These are phyloP conservation scores for Parthenolecanium corni DNA, from an alignment of 2,888 invertebrate species.

Conservation along the genomic window DNA sequence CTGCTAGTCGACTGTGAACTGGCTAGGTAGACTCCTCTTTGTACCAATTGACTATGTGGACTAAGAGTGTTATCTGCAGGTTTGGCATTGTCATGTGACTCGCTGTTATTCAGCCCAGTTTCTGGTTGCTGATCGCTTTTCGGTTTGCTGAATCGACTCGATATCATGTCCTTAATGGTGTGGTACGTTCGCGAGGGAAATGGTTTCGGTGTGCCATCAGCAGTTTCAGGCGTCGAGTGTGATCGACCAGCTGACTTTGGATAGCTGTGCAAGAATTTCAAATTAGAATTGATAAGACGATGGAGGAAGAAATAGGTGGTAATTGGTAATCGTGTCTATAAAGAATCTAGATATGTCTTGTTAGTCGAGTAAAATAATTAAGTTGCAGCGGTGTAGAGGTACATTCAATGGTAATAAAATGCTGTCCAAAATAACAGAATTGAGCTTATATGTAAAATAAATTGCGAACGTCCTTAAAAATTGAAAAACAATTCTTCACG, in stretches of 20 bases:
- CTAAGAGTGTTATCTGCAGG: slow-evolving; percentile 32
- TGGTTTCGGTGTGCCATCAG: slow-evolving; percentile 43
- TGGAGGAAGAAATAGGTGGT: too few relatives aligned
- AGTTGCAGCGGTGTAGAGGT: too few relatives aligned
- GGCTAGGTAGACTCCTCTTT: slow-evolving; percentile 35
- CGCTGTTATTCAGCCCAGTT: slow-evolving; percentile 29
- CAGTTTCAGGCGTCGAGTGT: slow-evolving; percentile 48
- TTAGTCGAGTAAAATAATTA: too few relatives aligned
- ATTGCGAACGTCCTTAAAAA: too few relatives aligned
- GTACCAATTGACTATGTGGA: slow-evolving; percentile 35
- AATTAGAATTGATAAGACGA: not conserved
- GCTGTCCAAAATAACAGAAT: too few relatives aligned
- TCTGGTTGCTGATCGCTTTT: slow-evolving; percentile 29
- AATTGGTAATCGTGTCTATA: not conserved
- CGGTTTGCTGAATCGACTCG: slow-evolving; percentile 50
- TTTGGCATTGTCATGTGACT: slow-evolving; percentile 18
- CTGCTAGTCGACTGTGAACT: slow-evolving; percentile 25
- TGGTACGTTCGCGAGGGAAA: slow-evolving; percentile 52
- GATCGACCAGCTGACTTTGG: slow-evolving; percentile 45
- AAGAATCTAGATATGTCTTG: too few relatives aligned
- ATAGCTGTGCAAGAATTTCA: not conserved
- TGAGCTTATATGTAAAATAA: too few relatives aligned
- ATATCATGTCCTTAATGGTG: slow-evolving; percentile 71
- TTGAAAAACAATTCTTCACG: too few relatives aligned
- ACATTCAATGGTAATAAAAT: too few relatives aligned